phyloP scores from a whole-genome alignment of 2,113 vertebrate species.

The Spea multiplicata region DNA sequence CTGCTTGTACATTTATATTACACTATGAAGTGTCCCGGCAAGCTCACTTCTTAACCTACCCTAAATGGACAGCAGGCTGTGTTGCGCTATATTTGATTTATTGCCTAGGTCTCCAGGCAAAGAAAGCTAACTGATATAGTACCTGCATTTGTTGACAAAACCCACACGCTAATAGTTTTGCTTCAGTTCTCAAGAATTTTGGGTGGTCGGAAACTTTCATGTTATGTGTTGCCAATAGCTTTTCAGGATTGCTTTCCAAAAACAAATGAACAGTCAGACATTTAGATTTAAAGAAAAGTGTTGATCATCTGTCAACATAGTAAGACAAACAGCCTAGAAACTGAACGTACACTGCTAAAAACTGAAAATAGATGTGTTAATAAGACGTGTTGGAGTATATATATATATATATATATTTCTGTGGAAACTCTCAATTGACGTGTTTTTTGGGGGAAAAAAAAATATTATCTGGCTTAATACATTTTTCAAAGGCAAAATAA shows the following conservation, averaged over 20 bases:
- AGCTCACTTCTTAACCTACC: conserved; percentile 7
- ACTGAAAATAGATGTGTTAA: not conserved
- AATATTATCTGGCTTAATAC: not conserved
- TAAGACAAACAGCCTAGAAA: not conserved
- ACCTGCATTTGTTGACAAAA: not conserved
- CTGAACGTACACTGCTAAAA: not conserved
- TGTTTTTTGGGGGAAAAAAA: not conserved
- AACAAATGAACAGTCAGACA: not conserved
- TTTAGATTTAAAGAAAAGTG: not conserved
- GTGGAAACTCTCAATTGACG: not conserved
- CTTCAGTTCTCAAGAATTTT: not conserved
- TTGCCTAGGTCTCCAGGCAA: too few relatives aligned
- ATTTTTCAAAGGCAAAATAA: not conserved
- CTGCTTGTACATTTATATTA: not conserved
- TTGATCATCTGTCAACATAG: not conserved
- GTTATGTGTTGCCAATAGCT: not conserved
- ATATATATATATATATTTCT: not conserved
- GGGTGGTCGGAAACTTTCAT: not conserved
- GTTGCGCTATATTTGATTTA: conserved; percentile 12
- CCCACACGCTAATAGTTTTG: not conserved
- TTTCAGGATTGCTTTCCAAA: not conserved
- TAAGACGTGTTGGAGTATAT: not conserved
- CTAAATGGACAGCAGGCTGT: conserved; percentile 5
- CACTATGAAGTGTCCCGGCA: not conserved
- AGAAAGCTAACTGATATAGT: not conserved